phyloP scores from a whole-genome alignment of 2,888 invertebrate genomes.

The Nemapogon koenigi region DNA sequence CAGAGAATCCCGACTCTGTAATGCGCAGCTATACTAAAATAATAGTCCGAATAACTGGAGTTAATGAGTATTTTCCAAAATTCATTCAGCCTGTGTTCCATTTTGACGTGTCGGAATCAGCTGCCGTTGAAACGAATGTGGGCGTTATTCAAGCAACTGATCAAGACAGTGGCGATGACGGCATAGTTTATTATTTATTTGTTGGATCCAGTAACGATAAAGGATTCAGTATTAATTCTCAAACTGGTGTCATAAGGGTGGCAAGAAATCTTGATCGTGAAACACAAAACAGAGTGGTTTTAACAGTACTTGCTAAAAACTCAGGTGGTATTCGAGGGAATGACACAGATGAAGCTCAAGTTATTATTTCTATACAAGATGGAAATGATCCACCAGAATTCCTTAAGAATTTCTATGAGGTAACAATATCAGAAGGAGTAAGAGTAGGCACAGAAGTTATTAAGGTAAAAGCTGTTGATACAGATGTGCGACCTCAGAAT shows the following conservation, averaged over 20 bases:
- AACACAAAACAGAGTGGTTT: slow-evolving; percentile 86
- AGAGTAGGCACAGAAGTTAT: slow-evolving; percentile 74
- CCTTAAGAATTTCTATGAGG: slow-evolving; percentile 77
- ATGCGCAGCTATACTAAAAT: slow-evolving; percentile 80
- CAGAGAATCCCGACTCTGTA: slow-evolving; percentile 84
- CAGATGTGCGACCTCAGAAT: slow-evolving; percentile 89
- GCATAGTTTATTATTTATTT: slow-evolving; percentile 88
- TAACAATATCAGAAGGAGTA: slow-evolving; percentile 82
- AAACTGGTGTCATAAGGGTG: slow-evolving; percentile 84
- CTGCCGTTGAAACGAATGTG: slow-evolving; percentile 83
- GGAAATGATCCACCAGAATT: slow-evolving; percentile 97
- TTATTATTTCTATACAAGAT: slow-evolving; percentile 92
- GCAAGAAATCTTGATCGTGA: slow-evolving; percentile 84
- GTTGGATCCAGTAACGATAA: slow-evolving; percentile 92
- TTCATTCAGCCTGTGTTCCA: slow-evolving; percentile 90
- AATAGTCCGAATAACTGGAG: slow-evolving; percentile 78
- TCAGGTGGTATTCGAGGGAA: slow-evolving; percentile 92
- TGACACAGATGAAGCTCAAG: slow-evolving; percentile 94
- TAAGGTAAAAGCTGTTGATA: slow-evolving; percentile 86
- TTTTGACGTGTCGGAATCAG: slow-evolving; percentile 92
- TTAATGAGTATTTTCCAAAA: slow-evolving; percentile 88
- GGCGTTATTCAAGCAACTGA: slow-evolving; percentile 89
- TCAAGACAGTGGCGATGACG: slow-evolving; percentile 87
- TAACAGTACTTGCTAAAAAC: slow-evolving; percentile 95
- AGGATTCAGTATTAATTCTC: slow-evolving; percentile 85